Base-by-base conservation (phyloP, 2,888 invertebrate genomes). In the Acanthosepion pharaonis region DNA sequence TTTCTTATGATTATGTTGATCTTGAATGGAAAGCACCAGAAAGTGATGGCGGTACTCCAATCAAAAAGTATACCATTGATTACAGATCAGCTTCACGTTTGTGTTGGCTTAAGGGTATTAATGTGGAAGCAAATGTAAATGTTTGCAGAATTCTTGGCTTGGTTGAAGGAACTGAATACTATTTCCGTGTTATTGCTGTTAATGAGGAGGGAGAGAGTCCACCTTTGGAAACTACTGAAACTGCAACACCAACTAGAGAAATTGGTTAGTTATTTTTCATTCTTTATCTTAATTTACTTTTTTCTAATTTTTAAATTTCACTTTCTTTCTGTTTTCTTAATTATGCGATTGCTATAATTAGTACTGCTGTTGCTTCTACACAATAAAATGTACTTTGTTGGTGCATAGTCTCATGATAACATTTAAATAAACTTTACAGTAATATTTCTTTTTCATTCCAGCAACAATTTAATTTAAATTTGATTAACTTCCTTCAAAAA, bases 191-290 rank as follows among this genome's bases (percentile, higher is more conserved):
- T 0, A 98, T 99, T 98, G 99, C 99, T 95, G 99, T 99, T 98
- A 99, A 99, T 97, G 99, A 99, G 97, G 99, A 99, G 97, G 99
- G 99, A 55, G 98, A 98, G 95, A 99, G 99, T 0, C 99, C 99
- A 96, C 99, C 99, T 11, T 98, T 98, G 0, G 97, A 96, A 64
- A 99, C 99, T 48, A 99, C 99, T 20, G 99, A 99, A 97, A 99
- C 99, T 11, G 99, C 99, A 96, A 98, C 59, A 91, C 95, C 95
- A 55, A 94, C 91, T 91, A 95, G 94, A 94, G 94, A 94, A 93
- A 95, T 95, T 23, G 94, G 95, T 95, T 94, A 94, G 95, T 94
- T 48, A 64, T 94, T 25, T 91, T 92, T 93, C 55, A 59, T 59
- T 78, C 78, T 78, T 15, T 0, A n/a, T n/a, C 2, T 33, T 78